phyloP scores from a whole-genome alignment of 2,888 invertebrate species.

The Linnaemya vulpina region DNA sequence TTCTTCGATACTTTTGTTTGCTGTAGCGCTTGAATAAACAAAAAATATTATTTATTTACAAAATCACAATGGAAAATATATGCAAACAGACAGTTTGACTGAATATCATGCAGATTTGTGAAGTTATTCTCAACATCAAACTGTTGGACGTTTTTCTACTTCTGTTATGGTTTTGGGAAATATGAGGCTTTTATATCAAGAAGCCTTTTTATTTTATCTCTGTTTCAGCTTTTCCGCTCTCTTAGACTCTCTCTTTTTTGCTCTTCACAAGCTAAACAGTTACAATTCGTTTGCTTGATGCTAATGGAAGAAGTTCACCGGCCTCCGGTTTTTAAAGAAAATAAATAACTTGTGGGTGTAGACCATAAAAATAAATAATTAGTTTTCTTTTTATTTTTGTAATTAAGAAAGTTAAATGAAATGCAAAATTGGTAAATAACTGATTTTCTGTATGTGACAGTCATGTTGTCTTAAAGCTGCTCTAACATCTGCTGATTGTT shows the following conservation, averaged over 20 bases:
- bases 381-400: too few relatives aligned
- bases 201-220: background rate
- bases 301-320: background rate
- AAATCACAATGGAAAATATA: conserved; percentile 16
- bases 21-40: background rate
- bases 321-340: background rate
- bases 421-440: too few relatives aligned
- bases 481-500: too few relatives aligned
- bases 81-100: conserved; percentile 1
- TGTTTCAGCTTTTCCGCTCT: too few relatives aligned
- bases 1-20: conserved; percentile 30
- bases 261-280: conserved; percentile 23
- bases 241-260: background rate
- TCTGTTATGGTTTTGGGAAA: background rate
- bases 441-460: too few relatives aligned
- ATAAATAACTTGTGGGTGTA: conserved; percentile 45
- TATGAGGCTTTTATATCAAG: background rate
- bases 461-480: too few relatives aligned
- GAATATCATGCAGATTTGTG: background rate
- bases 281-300: conserved; percentile 35
- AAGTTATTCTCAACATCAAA: background rate
- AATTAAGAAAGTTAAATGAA: too few relatives aligned
- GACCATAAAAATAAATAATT: conserved; percentile 46
- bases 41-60: conserved; percentile 38
- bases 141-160: conserved; percentile 16